phyloP scores from a whole-genome alignment of 2,113 vertebrate genomes.

The Hemiprocne comata region DNA sequence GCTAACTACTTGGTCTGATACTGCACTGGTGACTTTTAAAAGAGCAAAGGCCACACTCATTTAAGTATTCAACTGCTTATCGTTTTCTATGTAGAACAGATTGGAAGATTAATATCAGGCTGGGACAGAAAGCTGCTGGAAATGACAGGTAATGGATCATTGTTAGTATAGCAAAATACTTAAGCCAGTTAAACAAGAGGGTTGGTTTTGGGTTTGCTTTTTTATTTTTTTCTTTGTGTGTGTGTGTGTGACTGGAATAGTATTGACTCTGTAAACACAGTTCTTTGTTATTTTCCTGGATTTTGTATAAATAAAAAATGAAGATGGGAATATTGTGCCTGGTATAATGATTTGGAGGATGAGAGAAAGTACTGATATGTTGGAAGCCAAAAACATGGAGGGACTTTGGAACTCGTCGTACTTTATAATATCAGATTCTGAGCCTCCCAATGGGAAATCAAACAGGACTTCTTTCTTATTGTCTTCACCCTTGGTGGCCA shows the following conservation, averaged over 20 bases:
- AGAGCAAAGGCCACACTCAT: background rate
- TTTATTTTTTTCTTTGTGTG: too few relatives aligned
- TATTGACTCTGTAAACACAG: background rate
- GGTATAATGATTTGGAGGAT: background rate
- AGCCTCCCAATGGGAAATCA: conserved; percentile 10
- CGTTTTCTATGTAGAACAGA: background rate
- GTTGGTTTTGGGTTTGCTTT: background rate
- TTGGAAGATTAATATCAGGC: background rate
- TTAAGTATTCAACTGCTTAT: background rate
- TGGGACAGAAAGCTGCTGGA: background rate
- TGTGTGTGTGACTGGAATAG: background rate
- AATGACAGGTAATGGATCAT: background rate
- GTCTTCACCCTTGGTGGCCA: conserved; percentile 25
- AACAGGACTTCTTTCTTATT: conserved; percentile 6
- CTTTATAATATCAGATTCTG: background rate
- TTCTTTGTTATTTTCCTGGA: background rate
- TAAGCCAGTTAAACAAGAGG: background rate
- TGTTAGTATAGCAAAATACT: background rate
- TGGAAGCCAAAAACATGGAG: conserved; percentile 4
- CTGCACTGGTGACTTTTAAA: background rate
- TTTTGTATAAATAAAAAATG: conserved; percentile 1
- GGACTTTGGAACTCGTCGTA: background rate
- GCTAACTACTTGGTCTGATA: background rate
- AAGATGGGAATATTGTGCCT: background rate
- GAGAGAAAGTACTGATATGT: background rate